Evolutionary conservation across 2,797 vertebrate genomes (phyloP), one percentile per base, ranked within the genome.

Genomic region (Aratinga solstitialis): DNA sequence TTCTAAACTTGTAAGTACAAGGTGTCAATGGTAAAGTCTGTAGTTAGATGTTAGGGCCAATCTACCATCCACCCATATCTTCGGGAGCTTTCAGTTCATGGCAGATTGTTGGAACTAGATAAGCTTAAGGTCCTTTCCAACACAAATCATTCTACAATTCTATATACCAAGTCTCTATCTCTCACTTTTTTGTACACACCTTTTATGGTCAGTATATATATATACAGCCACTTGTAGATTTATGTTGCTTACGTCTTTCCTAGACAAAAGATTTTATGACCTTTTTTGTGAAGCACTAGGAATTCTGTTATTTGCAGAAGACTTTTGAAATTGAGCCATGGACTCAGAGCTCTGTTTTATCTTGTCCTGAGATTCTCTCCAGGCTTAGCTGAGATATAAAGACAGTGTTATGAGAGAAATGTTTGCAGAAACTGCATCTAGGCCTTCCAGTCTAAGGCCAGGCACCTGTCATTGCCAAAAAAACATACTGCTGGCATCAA

Each of bases 271-370:
- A 50, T 94, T 92, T 84, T 38, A 9, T 93, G 84, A 95, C 92
- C 82, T 94, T 96, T 96, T 96, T 53, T 54, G 32, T 40, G 67
- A 84, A 63, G 56, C 42, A 38, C 15, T 26, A 89, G 90, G 53
- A 77, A 67, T 45, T 91, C 56, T 91, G 43, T 21, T 96, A 90
- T 96, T 94, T 95, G 94, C 74, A 67, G 86, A 94, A 66, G 93
- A 80, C 61, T 89, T 88, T 34, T 47, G 83, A 73, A 93, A 93
- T 65, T 84, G 80, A 96, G 77, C 84, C 65, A 9, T 84, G 65
- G 88, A 87, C 22, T 50, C 63, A 45, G 67, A 84, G 50, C 81
- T 34, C 5, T 71, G 61, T 42, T 15, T 69, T 68, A 65, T 50
- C 74, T 83, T 74, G 75, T 87, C 67, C 56, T 56, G 62, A 65